Evolutionary conservation across 2,888 invertebrate species (phyloP).

Genomic region (Drosophila nigricruria): DNA sequence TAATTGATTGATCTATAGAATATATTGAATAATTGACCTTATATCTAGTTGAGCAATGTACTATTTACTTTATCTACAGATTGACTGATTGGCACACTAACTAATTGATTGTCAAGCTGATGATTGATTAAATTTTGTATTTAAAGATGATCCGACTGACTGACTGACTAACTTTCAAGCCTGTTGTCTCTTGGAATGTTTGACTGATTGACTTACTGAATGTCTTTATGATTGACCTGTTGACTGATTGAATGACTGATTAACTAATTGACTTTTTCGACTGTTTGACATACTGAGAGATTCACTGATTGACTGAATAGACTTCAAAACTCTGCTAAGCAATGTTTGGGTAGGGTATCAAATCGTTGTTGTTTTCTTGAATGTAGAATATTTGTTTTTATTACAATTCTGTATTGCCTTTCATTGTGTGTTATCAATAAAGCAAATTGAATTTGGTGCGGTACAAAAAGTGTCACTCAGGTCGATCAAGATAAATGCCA

Average conservation of each 20-base stretch:
- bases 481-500: slow-evolving; percentile 76
- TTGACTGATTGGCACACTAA: too few relatives aligned
- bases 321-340: neutral
- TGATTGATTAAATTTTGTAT: neutral
- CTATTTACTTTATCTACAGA: too few relatives aligned
- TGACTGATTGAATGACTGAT: too few relatives aligned
- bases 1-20: neutral
- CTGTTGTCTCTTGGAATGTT: neutral
- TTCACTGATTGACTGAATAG: neutral
- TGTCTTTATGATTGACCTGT: too few relatives aligned
- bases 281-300: neutral
- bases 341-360: slow-evolving; percentile 22
- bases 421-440: slow-evolving; percentile 70
- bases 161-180: neutral
- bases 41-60: too few relatives aligned
- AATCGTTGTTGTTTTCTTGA: neutral
- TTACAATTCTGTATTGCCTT: slow-evolving; percentile 57
- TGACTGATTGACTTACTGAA: too few relatives aligned
- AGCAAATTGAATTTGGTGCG: slow-evolving; percentile 76
- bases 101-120: too few relatives aligned
- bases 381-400: slow-evolving; percentile 11
- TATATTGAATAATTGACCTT: too few relatives aligned
- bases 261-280: neutral
- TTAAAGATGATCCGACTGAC: neutral
- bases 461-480: slow-evolving; percentile 74